Evolutionary conservation across 2,113 vertebrate species (phyloP), one percentile per base, ranked within the genome.

Genomic region (Phasianus colchicus): DNA sequence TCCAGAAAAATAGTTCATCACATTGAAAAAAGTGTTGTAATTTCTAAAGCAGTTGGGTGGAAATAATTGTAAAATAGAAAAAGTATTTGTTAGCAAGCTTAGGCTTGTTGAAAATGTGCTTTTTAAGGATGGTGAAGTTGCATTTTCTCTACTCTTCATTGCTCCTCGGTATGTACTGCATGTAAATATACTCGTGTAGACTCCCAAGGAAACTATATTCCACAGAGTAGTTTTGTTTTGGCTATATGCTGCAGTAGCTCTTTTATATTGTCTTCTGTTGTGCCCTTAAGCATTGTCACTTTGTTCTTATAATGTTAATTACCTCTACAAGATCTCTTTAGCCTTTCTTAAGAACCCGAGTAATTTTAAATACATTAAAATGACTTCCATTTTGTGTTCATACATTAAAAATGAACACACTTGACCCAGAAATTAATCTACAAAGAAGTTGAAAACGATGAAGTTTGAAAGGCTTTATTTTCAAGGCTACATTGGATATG

Each of bases 341-440:
- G 81, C 42, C 27, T 38, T 86, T 85, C 58, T 85, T 73, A 70
- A 66, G 60, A 82, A 47, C n/a, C 58, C 18, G 14, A 85, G 13
- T 89, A 85, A 92, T 95, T 93, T 81, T 25, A 73, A 89, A 66
- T 82, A n/a, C n/a, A 89, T 91, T 65, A 61, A 86, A 90, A 80
- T 89, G 0, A 58, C 58, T 89, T 89, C 63, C 30, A 34, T 86
- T 58, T 48, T 84, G 12, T 66, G 14, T 83, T 66, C 27, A 16
- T 84, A 50, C 69, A 93, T 94, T 92, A 89, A 92, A 92, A 90
- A 84, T 82, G 93, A 90, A 86, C 69, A 60, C 54, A 87, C 34
- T 92, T 91, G 75, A 91, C 78, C 63, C 17, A 76, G 71, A 42
- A 94, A 92, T 91, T 89, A 83, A 92, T 55, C 74, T 85, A 60